A percentile compares a stretch with the other conserved stretches of the same genome.
phyloP scores from a whole-genome alignment of 2,113 vertebrate genomes.

The Chloebia gouldiae region DNA sequence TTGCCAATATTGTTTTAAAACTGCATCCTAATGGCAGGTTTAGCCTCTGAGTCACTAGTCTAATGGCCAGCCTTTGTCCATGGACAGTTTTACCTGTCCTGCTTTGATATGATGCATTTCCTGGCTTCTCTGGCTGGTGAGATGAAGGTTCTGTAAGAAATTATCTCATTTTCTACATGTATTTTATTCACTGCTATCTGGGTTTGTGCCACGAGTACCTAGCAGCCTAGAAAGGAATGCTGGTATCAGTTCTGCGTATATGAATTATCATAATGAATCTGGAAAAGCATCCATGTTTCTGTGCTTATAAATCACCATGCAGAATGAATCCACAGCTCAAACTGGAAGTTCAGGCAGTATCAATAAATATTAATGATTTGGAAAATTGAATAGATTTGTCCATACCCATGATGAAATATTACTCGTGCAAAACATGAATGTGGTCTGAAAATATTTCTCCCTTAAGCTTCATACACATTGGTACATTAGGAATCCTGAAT shows the following conservation, averaged over 20 bases:
- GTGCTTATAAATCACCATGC: not conserved
- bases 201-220: not conserved
- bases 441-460: not conserved
- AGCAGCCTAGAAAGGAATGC: not conserved
- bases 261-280: conserved; percentile 5
- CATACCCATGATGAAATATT: not conserved
- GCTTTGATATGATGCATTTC: not conserved
- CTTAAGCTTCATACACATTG: not conserved
- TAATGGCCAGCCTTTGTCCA: not conserved
- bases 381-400: conserved; percentile 20
- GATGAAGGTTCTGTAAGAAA: not conserved
- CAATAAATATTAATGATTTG: conserved; percentile 26
- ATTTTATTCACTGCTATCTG: not conserved
- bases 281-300: not conserved
- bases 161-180: not conserved
- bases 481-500: not conserved
- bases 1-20: not conserved
- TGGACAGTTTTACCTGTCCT: not conserved
- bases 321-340: not conserved
- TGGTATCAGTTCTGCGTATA: not conserved
- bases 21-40: not conserved
- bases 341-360: not conserved
- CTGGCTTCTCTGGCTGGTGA: not conserved
- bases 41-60: not conserved
- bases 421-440: not conserved